phyloP scores from a whole-genome alignment of 2,113 vertebrate species.

The Sardina pilchardus region DNA sequence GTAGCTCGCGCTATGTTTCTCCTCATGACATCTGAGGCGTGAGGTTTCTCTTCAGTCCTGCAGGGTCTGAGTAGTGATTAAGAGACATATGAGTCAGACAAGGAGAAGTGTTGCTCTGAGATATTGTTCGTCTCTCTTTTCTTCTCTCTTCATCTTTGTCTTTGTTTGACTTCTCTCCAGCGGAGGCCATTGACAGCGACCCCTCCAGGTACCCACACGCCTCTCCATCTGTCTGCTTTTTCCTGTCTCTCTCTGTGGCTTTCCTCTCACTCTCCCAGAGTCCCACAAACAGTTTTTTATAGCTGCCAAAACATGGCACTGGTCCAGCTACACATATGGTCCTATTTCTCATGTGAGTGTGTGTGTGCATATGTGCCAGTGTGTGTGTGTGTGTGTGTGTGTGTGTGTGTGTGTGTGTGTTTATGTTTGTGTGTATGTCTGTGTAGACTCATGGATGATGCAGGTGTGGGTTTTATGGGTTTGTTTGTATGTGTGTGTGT shows the following conservation, averaged over 20 bases:
- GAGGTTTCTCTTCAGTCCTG: neutral
- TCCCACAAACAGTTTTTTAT: conserved; percentile 27
- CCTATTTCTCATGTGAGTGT: conserved; percentile 9
- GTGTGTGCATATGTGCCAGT: neutral
- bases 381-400: neutral
- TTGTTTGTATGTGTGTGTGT: neutral
- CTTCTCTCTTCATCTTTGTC: neutral
- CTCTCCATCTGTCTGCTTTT: conserved; percentile 9
- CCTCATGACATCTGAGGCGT: neutral
- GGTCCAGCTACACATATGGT: conserved; percentile 37
- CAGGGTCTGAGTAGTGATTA: neutral
- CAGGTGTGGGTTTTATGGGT: neutral
- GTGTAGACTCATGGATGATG: too few relatives aligned
- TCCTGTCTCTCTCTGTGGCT: conserved; percentile 7
- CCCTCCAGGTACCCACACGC: conserved; percentile 71
- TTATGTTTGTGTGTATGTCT: neutral
- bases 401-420: neutral
- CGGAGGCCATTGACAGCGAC: conserved; percentile 75
- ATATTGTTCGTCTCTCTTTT: neutral
- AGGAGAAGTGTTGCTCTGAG: neutral
- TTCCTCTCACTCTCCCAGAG: neutral
- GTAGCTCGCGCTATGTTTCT: neutral
- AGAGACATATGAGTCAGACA: neutral
- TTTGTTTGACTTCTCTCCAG: conserved; percentile 48
- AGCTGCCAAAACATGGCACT: conserved; percentile 24